Percentiles rank a stretch among this genome's conserved stretches.
Conservation (phyloP, 2,797 vertebrate species). For the Argentina silus region DNA sequence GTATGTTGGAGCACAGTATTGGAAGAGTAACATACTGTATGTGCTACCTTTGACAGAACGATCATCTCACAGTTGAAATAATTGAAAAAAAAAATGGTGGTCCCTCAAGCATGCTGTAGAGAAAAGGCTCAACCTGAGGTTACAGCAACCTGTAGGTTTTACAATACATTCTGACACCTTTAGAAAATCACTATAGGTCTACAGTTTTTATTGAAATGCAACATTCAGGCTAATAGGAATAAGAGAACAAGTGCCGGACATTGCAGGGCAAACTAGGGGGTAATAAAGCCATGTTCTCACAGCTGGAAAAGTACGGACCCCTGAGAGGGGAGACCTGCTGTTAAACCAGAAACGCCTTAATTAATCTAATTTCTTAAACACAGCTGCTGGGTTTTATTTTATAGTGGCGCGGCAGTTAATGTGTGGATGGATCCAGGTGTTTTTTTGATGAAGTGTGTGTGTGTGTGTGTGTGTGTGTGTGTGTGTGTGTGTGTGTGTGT, state of each 20-base stretch:
- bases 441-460: constrained; percentile 40
- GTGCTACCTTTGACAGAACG: neutral
- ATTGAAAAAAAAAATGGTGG: too few relatives aligned
- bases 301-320: constrained; percentile 47
- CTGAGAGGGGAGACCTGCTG: constrained; percentile 24
- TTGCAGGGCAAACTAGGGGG: constrained; percentile 31
- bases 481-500: constrained; percentile 17
- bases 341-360: constrained; percentile 50
- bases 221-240: constrained; percentile 22
- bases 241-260: constrained; percentile 9
- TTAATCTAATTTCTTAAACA: constrained; percentile 71
- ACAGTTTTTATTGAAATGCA: constrained; percentile 36
- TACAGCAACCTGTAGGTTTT: too few relatives aligned
- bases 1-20: neutral
- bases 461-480: constrained; percentile 14
- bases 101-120: too few relatives aligned
- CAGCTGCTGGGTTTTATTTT: constrained; percentile 64
- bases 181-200: constrained; percentile 7
- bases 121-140: too few relatives aligned
- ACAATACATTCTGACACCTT: constrained; percentile 39
- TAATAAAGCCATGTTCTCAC: constrained; percentile 49
- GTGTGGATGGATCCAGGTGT: constrained; percentile 65
- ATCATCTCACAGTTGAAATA: neutral
- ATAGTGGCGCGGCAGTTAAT: constrained; percentile 40
- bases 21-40: neutral